Evolutionary conservation across 2,113 vertebrate genomes (phyloP).

Genomic region (Chinchilla lanigera): DNA sequence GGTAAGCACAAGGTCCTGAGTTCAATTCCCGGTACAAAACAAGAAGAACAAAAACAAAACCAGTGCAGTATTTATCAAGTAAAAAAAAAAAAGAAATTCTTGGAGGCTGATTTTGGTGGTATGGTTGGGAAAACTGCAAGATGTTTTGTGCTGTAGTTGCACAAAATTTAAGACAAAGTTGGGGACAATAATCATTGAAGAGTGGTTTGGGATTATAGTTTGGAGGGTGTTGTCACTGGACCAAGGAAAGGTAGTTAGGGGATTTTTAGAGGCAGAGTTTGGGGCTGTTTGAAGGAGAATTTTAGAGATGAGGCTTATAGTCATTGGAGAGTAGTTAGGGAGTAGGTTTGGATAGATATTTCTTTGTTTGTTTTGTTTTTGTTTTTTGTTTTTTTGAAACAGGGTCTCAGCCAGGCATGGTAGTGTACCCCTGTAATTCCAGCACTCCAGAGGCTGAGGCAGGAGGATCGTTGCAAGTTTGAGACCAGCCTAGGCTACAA

Average conservation of each 20-base stretch:
- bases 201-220: conserved; percentile 20
- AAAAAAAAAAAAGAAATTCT: too few relatives aligned
- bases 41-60: too few relatives aligned
- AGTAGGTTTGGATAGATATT: neutral
- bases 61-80: too few relatives aligned
- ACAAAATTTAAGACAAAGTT: conserved; percentile 42
- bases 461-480: too few relatives aligned
- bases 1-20: too few relatives aligned
- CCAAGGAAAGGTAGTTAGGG: neutral
- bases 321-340: neutral
- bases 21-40: too few relatives aligned
- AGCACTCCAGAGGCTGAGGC: too few relatives aligned
- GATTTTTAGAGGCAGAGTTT: conserved; percentile 18
- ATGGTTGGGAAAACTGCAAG: neutral
- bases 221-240: conserved; percentile 8
- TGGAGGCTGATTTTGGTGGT: neutral
- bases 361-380: too few relatives aligned
- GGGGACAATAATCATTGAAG: neutral
- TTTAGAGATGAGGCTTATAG: neutral
- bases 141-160: conserved; percentile 30
- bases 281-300: neutral
- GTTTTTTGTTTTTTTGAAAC: too few relatives aligned
- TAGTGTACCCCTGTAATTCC: too few relatives aligned
- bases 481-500: too few relatives aligned
- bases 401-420: too few relatives aligned